A percentile compares a stretch with the other conserved stretches of the same genome.
phyloP scores from a whole-genome alignment of 1,140 invertebrate species.

The Hirudo medicinalis region DNA sequence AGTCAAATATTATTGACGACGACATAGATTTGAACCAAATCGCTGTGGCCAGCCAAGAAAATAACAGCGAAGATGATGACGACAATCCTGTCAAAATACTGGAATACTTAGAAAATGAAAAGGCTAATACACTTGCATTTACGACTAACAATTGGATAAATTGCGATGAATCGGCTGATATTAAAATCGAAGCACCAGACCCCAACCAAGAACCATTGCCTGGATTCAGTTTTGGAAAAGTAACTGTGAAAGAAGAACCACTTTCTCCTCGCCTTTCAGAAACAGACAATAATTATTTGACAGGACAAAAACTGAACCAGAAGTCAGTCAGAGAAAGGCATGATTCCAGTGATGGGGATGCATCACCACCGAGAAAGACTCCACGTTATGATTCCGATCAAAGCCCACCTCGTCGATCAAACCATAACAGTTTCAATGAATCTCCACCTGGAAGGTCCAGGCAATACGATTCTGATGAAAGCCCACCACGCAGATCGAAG shows the following conservation, averaged over 20 bases:
- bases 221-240: background rate
- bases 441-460: too few relatives aligned
- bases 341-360: too few relatives aligned
- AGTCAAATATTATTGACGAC: conserved; percentile 63
- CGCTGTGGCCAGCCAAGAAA: conserved; percentile 29
- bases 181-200: background rate
- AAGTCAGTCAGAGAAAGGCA: too few relatives aligned
- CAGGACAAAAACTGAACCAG: background rate
- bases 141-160: conserved; percentile 44
- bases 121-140: conserved; percentile 73
- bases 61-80: conserved; percentile 5
- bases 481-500: conserved; percentile 17
- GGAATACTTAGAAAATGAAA: conserved; percentile 62
- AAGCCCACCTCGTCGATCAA: too few relatives aligned
- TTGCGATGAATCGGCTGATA: conserved; percentile 19
- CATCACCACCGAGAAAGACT: too few relatives aligned
- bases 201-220: background rate
- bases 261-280: conserved; percentile 7
- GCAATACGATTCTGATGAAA: conserved; percentile 15
- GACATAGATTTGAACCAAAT: conserved; percentile 58
- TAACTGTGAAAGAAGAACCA: background rate
- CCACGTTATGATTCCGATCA: too few relatives aligned
- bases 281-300: background rate
- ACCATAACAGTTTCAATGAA: too few relatives aligned
- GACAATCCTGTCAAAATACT: conserved; percentile 50